Base-by-base conservation (phyloP, 2,113 vertebrate genomes). In the Machaerirhynchus nigripectus region DNA sequence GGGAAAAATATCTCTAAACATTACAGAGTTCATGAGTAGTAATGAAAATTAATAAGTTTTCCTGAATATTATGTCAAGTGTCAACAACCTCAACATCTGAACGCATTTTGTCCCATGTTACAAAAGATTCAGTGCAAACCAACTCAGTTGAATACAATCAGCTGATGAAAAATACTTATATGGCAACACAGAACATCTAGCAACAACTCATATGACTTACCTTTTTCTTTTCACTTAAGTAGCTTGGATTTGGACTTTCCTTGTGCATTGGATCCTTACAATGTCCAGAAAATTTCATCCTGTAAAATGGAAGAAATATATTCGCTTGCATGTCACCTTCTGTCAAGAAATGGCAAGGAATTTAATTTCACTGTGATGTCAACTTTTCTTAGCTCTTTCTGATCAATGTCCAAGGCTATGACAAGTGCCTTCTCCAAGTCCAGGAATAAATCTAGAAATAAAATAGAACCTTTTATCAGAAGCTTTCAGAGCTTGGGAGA, bases 281-380 rank as follows among this genome's bases (percentile, higher is more conserved):
- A 15, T 52, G 30, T 28, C 42, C 56, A 50, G 21, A 89, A 84
- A 77, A 70, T 86, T 93, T 90, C 16, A 40, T 78, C 76, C 52
- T 16, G 35, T 56, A 89, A 95, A 77, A 42, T 55, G 55, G 67
- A 89, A 90, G 53, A 90, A 80, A 42, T 5, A 1, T n/a, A 44
- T 82, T 84, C 67, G 4, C 73, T 91, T 77, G 5, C 35, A 64
- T 68, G 73, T 76, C 92, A 85, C 53, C 57, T 61, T 87, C 74
- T 76, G 70, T 75, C 92, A 95, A 52, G n/a, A 84, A 91, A 67
- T 76, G 53, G 40, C 61, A 91, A 90, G 61, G 57, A 79, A 69
- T 91, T 96, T 52, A 67, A 94, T 91, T 94, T 75, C 65, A 85
- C 74, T 40, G 53, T 39, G 52, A 64, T 93, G 75, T 91, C 92